These are phyloP conservation scores for Lordiphosa collinella DNA, from an alignment of 1,140 invertebrate species.

Conservation along the genomic window DNA sequence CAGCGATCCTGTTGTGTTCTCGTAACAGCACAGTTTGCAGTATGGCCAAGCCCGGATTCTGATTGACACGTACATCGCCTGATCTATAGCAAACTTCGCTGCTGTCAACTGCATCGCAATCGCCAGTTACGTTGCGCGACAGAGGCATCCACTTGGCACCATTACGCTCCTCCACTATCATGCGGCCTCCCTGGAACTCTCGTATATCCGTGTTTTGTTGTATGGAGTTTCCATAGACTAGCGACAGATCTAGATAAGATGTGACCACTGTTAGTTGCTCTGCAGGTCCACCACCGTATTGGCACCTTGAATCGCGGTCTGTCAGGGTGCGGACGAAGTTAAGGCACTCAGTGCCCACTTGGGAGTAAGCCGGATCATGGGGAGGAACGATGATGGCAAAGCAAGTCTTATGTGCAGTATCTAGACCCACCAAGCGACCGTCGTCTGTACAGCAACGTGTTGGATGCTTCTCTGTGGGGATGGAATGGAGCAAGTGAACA, in stretches of 20 bases:
- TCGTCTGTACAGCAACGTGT: conserved; percentile 86
- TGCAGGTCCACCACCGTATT: conserved; percentile 82
- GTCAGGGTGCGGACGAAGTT: conserved; percentile 91
- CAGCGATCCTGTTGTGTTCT: conserved; percentile 94
- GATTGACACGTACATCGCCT: conserved; percentile 92
- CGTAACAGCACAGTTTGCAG: conserved; percentile 91
- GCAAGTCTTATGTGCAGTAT: conserved; percentile 83
- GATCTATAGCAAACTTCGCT: conserved; percentile 86
- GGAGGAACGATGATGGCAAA: conserved; percentile 91
- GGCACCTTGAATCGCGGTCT: conserved; percentile 85
- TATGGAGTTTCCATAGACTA: conserved; percentile 89
- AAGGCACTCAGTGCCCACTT: conserved; percentile 87
- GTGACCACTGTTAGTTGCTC: conserved; percentile 92
- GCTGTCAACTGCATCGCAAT: conserved; percentile 82
- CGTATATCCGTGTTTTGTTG: conserved; percentile 84
- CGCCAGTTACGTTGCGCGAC: conserved; percentile 83
- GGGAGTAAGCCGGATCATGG: conserved; percentile 89
- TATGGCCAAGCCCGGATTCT: conserved; percentile 89
- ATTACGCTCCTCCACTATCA: conserved; percentile 83
- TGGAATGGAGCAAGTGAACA: neutral
- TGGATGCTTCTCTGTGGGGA: conserved; percentile 82
- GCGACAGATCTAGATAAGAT: conserved; percentile 90
- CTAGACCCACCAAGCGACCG: conserved; percentile 82
- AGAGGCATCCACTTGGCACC: conserved; percentile 86
- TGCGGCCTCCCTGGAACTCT: conserved; percentile 83